phyloP scores from a whole-genome alignment of 2,797 vertebrate genomes.

The Cirrhinus molitorella region DNA sequence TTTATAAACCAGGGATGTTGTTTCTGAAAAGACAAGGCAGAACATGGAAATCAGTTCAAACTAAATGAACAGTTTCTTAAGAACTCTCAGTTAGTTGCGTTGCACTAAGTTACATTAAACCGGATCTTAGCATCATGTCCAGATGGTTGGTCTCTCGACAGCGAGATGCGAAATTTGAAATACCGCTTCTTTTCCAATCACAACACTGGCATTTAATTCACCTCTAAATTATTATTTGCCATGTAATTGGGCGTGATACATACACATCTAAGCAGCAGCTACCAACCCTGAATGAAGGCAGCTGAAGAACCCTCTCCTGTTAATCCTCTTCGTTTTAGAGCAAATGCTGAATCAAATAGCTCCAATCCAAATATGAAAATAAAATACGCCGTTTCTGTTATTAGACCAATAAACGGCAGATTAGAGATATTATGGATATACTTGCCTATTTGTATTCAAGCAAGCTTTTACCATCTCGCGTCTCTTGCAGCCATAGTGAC shows the following conservation, averaged over 20 bases:
- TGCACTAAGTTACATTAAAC: neutral
- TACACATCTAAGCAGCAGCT: neutral
- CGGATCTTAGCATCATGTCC: neutral
- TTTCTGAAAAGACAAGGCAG: slow-evolving; percentile 27
- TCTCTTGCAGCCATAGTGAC: slow-evolving; percentile 66
- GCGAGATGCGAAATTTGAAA: neutral
- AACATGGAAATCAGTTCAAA: neutral
- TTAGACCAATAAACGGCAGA: neutral
- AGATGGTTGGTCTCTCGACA: neutral
- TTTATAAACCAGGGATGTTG: neutral
- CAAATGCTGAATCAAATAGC: neutral
- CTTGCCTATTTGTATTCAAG: neutral
- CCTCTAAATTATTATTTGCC: neutral
- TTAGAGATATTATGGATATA: neutral
- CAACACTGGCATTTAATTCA: neutral
- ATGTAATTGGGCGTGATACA: neutral
- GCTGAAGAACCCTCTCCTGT: neutral
- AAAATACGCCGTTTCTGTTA: neutral
- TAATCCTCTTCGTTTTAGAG: slow-evolving; percentile 1
- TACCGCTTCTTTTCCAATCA: neutral
- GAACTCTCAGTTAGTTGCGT: neutral
- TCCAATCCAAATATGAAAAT: neutral
- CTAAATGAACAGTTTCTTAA: neutral
- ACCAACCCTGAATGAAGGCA: neutral
- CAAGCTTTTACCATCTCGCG: slow-evolving; percentile 51